A percentile compares a stretch with the other conserved stretches of the same genome.
These are phyloP conservation scores for Apolygus lucorum DNA, from an alignment of 1,140 invertebrate genomes.

Conservation along the genomic window DNA sequence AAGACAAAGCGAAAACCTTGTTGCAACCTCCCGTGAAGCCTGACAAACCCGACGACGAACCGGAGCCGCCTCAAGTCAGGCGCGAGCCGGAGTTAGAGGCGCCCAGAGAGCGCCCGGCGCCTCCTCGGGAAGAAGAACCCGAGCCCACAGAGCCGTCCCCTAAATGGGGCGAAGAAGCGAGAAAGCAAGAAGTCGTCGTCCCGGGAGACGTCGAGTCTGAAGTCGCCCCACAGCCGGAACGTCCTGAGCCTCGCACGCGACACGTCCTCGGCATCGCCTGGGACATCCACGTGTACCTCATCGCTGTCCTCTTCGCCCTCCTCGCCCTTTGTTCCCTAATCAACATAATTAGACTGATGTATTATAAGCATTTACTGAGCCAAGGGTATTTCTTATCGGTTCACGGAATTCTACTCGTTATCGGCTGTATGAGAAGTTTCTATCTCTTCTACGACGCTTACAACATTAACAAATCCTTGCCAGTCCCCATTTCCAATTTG, in stretches of 20 bases:
- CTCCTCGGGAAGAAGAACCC: conserved; percentile 20
- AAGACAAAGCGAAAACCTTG: conserved; percentile 32
- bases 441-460: conserved; percentile 85
- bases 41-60: conserved; percentile 9
- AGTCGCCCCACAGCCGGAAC: conserved; percentile 29
- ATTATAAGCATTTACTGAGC: conserved; percentile 65
- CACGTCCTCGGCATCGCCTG: conserved; percentile 56
- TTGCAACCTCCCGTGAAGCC: conserved; percentile 26
- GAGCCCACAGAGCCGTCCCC: conserved; percentile 17
- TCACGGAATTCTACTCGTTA: conserved; percentile 66
- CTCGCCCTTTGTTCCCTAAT: conserved; percentile 72
- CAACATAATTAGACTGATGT: conserved; percentile 69
- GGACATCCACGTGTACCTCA: conserved; percentile 80
- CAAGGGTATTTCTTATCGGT: conserved; percentile 77
- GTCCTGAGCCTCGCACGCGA: conserved; percentile 33
- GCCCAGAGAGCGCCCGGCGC: background rate
- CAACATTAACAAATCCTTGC: conserved; percentile 67
- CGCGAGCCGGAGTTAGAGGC: conserved; percentile 11
- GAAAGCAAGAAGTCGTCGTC: conserved; percentile 27
- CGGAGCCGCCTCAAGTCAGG: background rate
- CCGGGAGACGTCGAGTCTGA: conserved; percentile 25
- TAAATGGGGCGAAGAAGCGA: conserved; percentile 27
- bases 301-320: conserved; percentile 69
- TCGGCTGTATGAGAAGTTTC: conserved; percentile 70
- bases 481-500: conserved; percentile 68